Conservation (phyloP, 2,797 vertebrate genomes). For the Acrossocheilus wenchowensis region DNA sequence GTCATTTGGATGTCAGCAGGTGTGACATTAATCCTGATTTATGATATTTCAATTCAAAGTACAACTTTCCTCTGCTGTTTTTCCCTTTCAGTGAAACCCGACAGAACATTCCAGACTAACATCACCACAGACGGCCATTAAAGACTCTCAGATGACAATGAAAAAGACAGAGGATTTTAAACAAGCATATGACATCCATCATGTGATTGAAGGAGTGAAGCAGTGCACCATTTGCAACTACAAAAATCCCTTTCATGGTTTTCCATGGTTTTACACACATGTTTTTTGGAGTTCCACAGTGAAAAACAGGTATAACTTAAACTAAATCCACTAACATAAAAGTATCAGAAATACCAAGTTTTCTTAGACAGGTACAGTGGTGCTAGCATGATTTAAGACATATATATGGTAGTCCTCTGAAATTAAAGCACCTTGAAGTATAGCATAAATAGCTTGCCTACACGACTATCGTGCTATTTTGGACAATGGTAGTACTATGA, state of each 20-base stretch:
- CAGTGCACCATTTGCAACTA: not conserved
- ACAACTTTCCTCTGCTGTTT: conserved; percentile 14
- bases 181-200: not conserved
- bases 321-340: not conserved
- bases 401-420: not conserved
- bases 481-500: not conserved
- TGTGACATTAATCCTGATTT: conserved; percentile 39
- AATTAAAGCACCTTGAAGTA: not conserved
- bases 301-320: not conserved
- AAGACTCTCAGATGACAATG: not conserved
- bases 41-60: not conserved
- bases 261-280: not conserved
- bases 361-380: not conserved
- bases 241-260: not conserved
- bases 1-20: conserved; percentile 42
- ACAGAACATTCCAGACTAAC: conserved; percentile 36
- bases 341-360: not conserved
- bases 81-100: conserved; percentile 11
- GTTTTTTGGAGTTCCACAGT: not conserved
- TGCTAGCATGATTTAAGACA: not conserved
- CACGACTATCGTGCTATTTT: not conserved
- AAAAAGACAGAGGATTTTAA: not conserved
- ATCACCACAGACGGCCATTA: not conserved
- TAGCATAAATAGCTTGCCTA: not conserved
- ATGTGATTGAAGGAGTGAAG: no score